phyloP scores from a whole-genome alignment of 2,888 invertebrate species.

The Thera britannica region DNA sequence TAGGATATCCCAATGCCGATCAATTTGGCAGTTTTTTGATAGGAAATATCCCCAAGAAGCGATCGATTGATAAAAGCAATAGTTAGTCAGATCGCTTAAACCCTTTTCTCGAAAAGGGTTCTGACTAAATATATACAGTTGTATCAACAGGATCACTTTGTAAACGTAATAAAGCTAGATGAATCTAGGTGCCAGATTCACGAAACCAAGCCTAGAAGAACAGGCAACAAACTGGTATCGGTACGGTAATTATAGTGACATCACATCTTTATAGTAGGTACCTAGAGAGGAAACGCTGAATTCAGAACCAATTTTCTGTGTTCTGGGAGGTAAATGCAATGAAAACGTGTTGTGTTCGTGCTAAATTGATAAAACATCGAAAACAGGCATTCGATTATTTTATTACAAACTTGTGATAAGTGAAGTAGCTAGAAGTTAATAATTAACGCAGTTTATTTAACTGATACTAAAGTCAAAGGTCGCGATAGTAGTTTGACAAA shows the following conservation, averaged over 20 bases:
- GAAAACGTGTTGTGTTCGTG: background rate
- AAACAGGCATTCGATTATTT: background rate
- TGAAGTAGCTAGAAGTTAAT: background rate
- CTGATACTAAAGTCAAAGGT: slow-evolving; percentile 33
- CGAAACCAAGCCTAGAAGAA: too few species aligned
- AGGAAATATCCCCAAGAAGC: background rate
- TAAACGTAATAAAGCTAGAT: too few species aligned
- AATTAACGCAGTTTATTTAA: slow-evolving; percentile 8
- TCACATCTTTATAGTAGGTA: too few species aligned
- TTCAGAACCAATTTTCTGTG: background rate
- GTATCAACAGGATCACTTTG: too few species aligned
- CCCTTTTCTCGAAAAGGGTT: too few species aligned
- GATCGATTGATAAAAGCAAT: background rate
- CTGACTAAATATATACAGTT: too few species aligned
- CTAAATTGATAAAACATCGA: background rate
- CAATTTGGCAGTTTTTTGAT: slow-evolving; percentile 21
- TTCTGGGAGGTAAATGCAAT: background rate
- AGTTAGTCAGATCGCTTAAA: too few species aligned
- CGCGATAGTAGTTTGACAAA: slow-evolving; percentile 25
- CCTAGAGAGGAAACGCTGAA: too few species aligned
- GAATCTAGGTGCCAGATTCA: too few species aligned
- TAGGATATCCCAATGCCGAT: slow-evolving; percentile 20
- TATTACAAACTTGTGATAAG: background rate
- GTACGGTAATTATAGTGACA: too few species aligned
- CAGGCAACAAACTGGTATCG: too few species aligned